A percentile compares a stretch with the other conserved stretches of the same genome.
phyloP scores from a whole-genome alignment of 2,888 invertebrate species.

The Meghimatium bilineatum region DNA sequence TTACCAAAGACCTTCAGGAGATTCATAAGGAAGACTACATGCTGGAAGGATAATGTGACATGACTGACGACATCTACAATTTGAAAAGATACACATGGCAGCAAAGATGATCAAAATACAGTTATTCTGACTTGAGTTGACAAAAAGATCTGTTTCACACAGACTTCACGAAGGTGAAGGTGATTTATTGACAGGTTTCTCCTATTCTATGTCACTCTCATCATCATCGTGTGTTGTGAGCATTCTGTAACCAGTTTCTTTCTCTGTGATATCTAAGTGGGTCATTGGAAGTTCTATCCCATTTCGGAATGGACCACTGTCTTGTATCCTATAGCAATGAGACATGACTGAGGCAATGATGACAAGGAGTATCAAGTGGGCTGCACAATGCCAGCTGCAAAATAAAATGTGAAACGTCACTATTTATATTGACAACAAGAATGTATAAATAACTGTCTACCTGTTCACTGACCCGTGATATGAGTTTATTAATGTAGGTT shows the following conservation, averaged over 20 bases:
- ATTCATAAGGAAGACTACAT: too few relatives aligned
- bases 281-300: background rate
- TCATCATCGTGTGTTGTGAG: conserved; percentile 11
- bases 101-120: too few relatives aligned
- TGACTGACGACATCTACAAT: too few relatives aligned
- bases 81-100: too few relatives aligned
- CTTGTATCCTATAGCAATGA: conserved; percentile 46
- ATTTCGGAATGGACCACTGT: background rate
- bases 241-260: conserved; percentile 3
- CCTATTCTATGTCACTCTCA: conserved; percentile 49
- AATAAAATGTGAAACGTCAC: background rate
- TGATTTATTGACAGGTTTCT: conserved; percentile 24
- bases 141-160: too few relatives aligned
- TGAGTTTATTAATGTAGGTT: too few relatives aligned
- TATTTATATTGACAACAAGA: too few relatives aligned
- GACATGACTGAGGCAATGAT: conserved; percentile 64
- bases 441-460: too few relatives aligned
- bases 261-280: background rate
- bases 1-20: too few relatives aligned
- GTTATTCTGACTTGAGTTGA: too few relatives aligned
- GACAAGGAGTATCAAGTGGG: conserved; percentile 63
- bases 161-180: background rate
- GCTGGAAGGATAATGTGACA: too few relatives aligned
- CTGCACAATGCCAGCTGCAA: conserved; percentile 43
- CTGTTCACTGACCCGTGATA: too few relatives aligned